Evolutionary conservation across 1,140 invertebrate genomes (phyloP), one percentile per base, ranked within the genome.

Genomic region (Macrobrachium rosenbergii): DNA sequence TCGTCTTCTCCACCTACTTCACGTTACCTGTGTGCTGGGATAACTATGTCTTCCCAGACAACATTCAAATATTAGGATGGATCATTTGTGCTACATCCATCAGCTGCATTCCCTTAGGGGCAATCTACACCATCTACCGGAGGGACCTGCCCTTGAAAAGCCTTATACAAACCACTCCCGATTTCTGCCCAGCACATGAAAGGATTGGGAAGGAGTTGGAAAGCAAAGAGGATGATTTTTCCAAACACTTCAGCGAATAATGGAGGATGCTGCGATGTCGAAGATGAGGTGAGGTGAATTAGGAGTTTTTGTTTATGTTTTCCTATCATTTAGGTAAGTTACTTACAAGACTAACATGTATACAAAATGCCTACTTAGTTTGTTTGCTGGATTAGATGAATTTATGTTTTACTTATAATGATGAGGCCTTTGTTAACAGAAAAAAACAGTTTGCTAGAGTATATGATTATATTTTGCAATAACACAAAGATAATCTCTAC

Each of bases 51-150:
- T 94, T 92, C 88, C 94, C 94, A 8, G 83, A 88, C 43, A 94
- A 93, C 93, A 93, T 93, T 23, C 92, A 94, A 88, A 90, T 88
- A 63, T 45, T 92, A 77, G 94, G 93, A 6, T 93, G 92, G 90
- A 90, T 93, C 73, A 91, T 94, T 10, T 83, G 58, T 28, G 17
- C 23, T 37, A 62, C 72, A 10, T 77, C 82, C 52, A 23, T 83
- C 28, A 59, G 21, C 17, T 76, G 69, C 60, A 62, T 83, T 23
- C 82, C 82, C 37, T n/a, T 83, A 23, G 82, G 72, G 7, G 82
- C 82, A 28, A 14, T 83, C 72, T 59, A 12, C 17, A 58, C 23
- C 59, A 60, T 76, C 72, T 73, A 10, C 72, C 75, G 52, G 16
- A 76, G 43, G 59, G 76, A 62, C 67, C 23, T 43, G 21, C 2